Evolutionary conservation across 1,140 invertebrate genomes (phyloP).

Genomic region (Zaprionus lachaisei): DNA sequence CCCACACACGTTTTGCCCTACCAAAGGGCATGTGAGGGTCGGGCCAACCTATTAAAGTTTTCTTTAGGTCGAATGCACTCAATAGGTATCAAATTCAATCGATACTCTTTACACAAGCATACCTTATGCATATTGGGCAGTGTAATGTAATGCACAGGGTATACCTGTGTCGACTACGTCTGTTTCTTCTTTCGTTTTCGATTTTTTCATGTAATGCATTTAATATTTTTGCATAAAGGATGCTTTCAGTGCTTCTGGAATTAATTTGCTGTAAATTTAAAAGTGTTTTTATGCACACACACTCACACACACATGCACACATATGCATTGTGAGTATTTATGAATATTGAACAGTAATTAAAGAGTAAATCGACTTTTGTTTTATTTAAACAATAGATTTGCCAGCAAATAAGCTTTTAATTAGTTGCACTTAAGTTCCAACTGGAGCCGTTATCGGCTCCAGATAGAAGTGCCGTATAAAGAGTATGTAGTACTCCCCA

Average conservation of each 20-base stretch:
- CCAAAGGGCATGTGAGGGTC: background rate
- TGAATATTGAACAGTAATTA: conserved; percentile 70
- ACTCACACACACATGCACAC: conserved; percentile 7
- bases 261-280: conserved; percentile 73
- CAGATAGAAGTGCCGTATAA: background rate
- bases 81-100: background rate
- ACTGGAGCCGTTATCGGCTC: background rate
- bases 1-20: background rate
- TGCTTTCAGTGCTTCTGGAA: conserved; percentile 35
- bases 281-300: conserved; percentile 42
- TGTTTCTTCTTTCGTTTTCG: background rate
- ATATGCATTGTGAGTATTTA: conserved; percentile 37
- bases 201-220: conserved; percentile 37
- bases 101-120: background rate
- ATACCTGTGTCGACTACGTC: background rate
- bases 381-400: conserved; percentile 68
- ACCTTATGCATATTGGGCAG: background rate
- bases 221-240: conserved; percentile 54
- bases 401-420: conserved; percentile 4
- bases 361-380: conserved; percentile 65
- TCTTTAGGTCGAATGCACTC: background rate
- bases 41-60: background rate
- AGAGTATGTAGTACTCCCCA: background rate
- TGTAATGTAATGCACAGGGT: background rate
- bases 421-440: conserved; percentile 1